phyloP scores from a whole-genome alignment of 2,888 invertebrate genomes.

The Hydropsyche betteni region DNA sequence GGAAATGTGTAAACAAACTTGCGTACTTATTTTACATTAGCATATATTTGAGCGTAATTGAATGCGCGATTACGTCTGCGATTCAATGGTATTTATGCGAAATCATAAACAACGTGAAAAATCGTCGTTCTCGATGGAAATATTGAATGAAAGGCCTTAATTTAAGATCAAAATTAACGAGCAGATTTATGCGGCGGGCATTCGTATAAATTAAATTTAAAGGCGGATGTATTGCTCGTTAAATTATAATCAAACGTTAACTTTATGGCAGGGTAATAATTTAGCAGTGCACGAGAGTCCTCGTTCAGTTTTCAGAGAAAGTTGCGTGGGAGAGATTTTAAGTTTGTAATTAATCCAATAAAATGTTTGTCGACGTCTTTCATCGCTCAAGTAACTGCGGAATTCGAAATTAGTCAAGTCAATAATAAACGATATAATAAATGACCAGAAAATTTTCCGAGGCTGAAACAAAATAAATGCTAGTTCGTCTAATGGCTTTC shows the following conservation, averaged over 20 bases:
- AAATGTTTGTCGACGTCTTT: slow-evolving; percentile 19
- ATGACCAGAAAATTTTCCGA: too few species aligned
- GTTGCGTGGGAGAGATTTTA: slow-evolving; percentile 13
- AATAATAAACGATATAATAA: too few species aligned
- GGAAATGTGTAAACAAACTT: neutral
- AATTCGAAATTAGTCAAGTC: too few species aligned
- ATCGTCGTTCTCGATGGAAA: neutral
- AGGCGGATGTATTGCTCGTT: slow-evolving; percentile 27
- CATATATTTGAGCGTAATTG: slow-evolving; percentile 5
- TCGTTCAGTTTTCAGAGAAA: slow-evolving; percentile 5
- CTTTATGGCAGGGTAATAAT: slow-evolving; percentile 23
- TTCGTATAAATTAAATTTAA: slow-evolving; percentile 27
- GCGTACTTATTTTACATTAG: too few species aligned
- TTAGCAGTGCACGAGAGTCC: slow-evolving; percentile 12
- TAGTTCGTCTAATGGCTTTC: too few species aligned
- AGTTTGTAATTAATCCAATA: neutral
- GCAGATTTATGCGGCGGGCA: slow-evolving; percentile 13
- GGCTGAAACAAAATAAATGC: too few species aligned
- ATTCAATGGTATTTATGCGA: neutral
- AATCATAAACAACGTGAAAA: neutral
- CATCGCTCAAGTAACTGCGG: neutral
- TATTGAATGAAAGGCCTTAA: slow-evolving; percentile 6
- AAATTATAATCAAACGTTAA: slow-evolving; percentile 27
- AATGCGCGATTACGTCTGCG: neutral
- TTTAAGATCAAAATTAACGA: slow-evolving; percentile 5